Base-by-base conservation (phyloP, 53 echinoderm and acorn worm species). In the Glandiceps talaboti region DNA sequence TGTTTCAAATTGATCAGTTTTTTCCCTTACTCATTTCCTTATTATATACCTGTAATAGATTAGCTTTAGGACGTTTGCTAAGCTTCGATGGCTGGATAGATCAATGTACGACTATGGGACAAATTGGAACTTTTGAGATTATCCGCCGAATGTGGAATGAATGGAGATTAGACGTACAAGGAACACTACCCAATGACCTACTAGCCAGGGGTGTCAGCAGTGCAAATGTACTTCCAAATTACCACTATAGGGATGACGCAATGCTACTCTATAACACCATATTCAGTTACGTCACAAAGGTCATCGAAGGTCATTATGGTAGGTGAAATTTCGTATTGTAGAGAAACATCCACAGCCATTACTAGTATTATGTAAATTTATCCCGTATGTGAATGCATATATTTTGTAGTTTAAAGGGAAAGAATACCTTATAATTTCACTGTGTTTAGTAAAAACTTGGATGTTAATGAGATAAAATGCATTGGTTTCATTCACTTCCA, bases 201-300 rank as follows among this genome's bases (percentile, higher is more conserved):
- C 81, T 89, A 31, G 83, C 87, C 28, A 83, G 94, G 29, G 94
- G 89, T 14, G 94, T 94, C 29, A 81, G 77, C 30, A 91, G 91
- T 79, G 33, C 79, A 33, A 82, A 86, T 32, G 87, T 83, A 31
- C 87, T 94, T 12, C 94, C 94, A 0, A 83, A 89, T 45, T 94
- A 94, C 82, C 87, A 88, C 77, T 94, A 94, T 45, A 89, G 94
- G 1, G 94, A 94, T 76, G 94, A 94, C 73, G 94, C 91, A 14
- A 29, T 91, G 32, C 74, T 91, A 73, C 30, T 91, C 10, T 82
- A 88, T 73, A 82, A 89, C 12, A 89, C 91, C 25, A 91, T 94
- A 77, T 33, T 32, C 45, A 80, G 88, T 28, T 86, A 86, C 33
- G 86, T 82, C 25, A 31, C 26, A 1, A 81, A 30, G 30, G 78